Percentiles rank a stretch among this genome's conserved stretches.
These are phyloP conservation scores for Agrochola litura DNA, from an alignment of 2,888 invertebrate genomes.

Conservation along the genomic window DNA sequence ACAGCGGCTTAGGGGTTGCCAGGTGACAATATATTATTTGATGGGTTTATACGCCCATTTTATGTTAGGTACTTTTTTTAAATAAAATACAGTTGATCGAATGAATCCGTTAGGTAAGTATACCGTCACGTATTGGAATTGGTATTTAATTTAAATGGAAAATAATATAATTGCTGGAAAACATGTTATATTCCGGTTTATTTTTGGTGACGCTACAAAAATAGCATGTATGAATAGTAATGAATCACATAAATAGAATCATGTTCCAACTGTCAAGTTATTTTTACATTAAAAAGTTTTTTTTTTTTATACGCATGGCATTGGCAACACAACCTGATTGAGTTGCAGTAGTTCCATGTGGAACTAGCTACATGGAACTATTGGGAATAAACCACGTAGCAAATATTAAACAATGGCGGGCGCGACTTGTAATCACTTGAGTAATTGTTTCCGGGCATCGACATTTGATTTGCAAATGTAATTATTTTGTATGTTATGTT, in stretches of 20 bases:
- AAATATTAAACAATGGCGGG: slow-evolving; percentile 37
- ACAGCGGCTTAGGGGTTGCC: slow-evolving; percentile 47
- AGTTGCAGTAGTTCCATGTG: no score
- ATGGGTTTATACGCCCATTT: background rate
- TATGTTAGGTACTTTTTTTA: no score
- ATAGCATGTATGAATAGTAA: background rate
- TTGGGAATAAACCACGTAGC: background rate
- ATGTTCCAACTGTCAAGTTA: background rate
- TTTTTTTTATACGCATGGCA: slow-evolving; percentile 42
- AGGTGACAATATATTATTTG: slow-evolving; percentile 28
- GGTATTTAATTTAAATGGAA: background rate
- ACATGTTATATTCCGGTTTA: no score
- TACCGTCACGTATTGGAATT: background rate
- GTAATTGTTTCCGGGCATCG: slow-evolving; percentile 62
- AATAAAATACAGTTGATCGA: background rate
- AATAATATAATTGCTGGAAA: background rate
- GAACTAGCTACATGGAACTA: no score
- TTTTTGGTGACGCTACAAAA: background rate
- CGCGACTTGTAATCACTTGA: slow-evolving; percentile 50
- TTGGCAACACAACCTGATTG: slow-evolving; percentile 35
- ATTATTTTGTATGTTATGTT: slow-evolving; percentile 55
- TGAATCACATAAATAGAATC: background rate
- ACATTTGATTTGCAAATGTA: slow-evolving; percentile 66
- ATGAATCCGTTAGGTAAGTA: background rate
- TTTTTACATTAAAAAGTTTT: background rate